Evolutionary conservation across 2,113 vertebrate genomes (phyloP).

Genomic region (Tachuris rubrigastra): DNA sequence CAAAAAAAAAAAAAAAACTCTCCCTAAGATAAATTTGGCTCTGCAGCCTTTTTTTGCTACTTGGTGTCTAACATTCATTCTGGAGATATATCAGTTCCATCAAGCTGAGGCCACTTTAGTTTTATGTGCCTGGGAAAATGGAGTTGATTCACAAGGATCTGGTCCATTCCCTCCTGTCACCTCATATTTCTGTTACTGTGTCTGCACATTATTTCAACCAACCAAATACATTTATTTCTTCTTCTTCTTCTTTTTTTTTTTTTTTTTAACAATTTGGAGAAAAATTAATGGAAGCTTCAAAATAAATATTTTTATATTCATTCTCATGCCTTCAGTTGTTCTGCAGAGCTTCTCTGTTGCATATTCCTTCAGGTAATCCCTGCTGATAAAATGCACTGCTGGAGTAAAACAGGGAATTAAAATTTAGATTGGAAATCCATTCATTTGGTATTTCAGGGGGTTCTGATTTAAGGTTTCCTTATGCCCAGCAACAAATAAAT

Average conservation of each 20-base stretch:
- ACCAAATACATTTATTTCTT: background rate
- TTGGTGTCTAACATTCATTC: background rate
- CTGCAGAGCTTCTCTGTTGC: background rate
- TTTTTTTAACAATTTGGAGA: background rate
- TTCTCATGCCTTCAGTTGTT: background rate
- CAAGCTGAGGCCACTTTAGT: background rate
- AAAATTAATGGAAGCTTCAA: background rate
- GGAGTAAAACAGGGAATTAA: slow-evolving; percentile 16
- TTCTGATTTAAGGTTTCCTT: slow-evolving; percentile 23
- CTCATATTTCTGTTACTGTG: background rate
- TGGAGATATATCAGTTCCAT: background rate
- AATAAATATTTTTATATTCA: background rate
- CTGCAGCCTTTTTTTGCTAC: background rate
- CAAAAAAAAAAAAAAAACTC: background rate
- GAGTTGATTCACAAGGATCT: background rate
- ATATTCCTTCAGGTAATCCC: background rate
- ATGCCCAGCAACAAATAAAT: slow-evolving; percentile 3
- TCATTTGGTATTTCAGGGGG: background rate
- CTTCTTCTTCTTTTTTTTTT: too few relatives aligned
- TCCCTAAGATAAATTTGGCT: background rate
- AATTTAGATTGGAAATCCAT: background rate
- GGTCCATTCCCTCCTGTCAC: background rate
- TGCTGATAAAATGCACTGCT: background rate
- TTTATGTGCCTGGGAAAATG: background rate
- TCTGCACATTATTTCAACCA: background rate